Conservation (phyloP, 2,113 vertebrate species). For the Platichthys flesus region DNA sequence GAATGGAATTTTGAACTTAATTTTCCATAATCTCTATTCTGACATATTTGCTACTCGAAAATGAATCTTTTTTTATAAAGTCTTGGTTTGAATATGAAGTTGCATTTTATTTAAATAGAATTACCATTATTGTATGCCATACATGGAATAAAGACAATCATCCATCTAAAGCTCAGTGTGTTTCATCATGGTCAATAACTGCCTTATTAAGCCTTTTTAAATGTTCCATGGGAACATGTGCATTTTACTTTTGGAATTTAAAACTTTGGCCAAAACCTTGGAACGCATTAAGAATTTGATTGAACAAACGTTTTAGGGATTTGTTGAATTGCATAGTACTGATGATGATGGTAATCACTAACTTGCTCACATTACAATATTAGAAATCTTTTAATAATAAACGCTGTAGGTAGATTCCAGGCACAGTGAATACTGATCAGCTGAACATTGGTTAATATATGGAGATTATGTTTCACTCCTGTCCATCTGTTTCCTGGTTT, state of each 20-base stretch:
- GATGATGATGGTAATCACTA: neutral
- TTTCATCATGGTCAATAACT: neutral
- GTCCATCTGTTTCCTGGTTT: too few species aligned
- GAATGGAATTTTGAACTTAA: neutral
- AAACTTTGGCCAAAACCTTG: neutral
- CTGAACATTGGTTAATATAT: too few species aligned
- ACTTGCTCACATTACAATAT: neutral
- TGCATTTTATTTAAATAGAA: slow-evolving; percentile 64
- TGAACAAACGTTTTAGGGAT: too few species aligned
- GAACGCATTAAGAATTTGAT: too few species aligned
- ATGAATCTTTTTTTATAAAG: slow-evolving; percentile 13
- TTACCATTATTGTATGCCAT: slow-evolving; percentile 52
- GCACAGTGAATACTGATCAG: too few species aligned
- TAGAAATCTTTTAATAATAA: neutral
- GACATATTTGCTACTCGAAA: slow-evolving; percentile 40
- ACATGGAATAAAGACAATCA: slow-evolving; percentile 61
- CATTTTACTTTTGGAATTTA: neutral
- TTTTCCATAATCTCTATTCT: slow-evolving; percentile 7
- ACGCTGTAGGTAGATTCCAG: too few species aligned
- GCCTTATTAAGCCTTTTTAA: neutral
- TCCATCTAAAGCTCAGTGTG: neutral
- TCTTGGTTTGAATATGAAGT: slow-evolving; percentile 33
- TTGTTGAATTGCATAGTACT: neutral
- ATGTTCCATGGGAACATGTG: neutral
- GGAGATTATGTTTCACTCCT: too few species aligned